Base-by-base conservation (phyloP, 2,113 vertebrate species). In the Bagarius yarrelli region DNA sequence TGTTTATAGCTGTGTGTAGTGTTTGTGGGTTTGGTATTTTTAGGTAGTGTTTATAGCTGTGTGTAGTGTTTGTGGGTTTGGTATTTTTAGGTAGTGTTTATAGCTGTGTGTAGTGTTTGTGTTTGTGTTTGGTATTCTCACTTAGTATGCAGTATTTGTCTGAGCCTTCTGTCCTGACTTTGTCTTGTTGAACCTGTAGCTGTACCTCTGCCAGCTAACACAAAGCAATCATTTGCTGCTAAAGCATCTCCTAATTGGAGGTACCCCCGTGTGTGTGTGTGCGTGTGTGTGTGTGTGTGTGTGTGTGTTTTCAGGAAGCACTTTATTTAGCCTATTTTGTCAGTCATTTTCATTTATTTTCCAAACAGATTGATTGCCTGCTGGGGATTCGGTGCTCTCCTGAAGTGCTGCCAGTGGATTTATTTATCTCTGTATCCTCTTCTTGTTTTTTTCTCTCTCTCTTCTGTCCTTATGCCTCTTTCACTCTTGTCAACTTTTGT, bases 241-340 rank as follows among this genome's bases (percentile, higher is more conserved):
- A 52, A 88, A 83, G 87, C 85, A 83, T 82, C 78, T 73, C 84
- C 89, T 90, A 92, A 90, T 92, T 92, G 87, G 85, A 87, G 86
- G 87, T 82, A 84, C 82, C 84, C 86, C 83, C 85, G 81, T 84
- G 52, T 71, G 72, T 76, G 73, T 47, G 76, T 63, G 81, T 83
- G 52, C 79, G 82, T 72, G 79, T 81, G 87, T 85, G 71, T 77
- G 76, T 73, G 64, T 74, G 78, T 69, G 71, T 76, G 63, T 60
- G 50, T 66, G 70, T 80, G 27, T 76, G 80, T 67, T 72, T 80
- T 86, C 34, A 76, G 85, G 88, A 91, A 92, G 91, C 91, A 88
- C 89, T 91, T 91, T 80, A 92, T 91, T 91, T 91, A 88, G 89
- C 85, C 88, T 91, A 84, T 91, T 92, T 91, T 92, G 89, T 90